These are phyloP conservation scores for Gorsachius goisagi DNA, from an alignment of 2,113 vertebrate genomes.

Conservation along the genomic window DNA sequence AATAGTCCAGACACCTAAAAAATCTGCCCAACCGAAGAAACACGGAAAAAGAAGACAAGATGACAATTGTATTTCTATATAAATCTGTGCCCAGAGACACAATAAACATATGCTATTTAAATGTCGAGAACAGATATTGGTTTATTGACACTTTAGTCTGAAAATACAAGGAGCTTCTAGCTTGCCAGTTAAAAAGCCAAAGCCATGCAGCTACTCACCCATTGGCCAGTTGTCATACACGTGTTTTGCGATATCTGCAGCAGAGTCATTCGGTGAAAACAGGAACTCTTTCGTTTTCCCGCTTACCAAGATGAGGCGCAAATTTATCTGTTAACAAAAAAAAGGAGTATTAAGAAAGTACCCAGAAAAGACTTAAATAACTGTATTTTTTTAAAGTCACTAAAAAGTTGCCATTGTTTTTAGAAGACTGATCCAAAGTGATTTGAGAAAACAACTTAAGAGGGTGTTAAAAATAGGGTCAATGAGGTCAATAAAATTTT, in stretches of 20 bases:
- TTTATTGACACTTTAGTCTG: not conserved
- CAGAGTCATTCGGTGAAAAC: slow-evolving; percentile 95
- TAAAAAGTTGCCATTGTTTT: not conserved
- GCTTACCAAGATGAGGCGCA: slow-evolving; percentile 96
- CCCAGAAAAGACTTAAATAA: not conserved
- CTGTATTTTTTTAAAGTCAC: not conserved
- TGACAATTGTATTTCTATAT: not conserved
- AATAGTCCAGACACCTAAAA: not conserved
- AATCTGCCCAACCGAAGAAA: not conserved
- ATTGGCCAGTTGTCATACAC: slow-evolving; percentile 99
- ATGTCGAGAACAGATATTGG: not conserved
- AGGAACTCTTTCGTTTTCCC: slow-evolving; percentile 98
- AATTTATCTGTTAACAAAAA: slow-evolving; percentile 86
- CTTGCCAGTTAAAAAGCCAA: not conserved
- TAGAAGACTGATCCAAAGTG: not conserved
- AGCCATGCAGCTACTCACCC: slow-evolving; percentile 81
- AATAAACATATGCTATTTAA: not conserved
- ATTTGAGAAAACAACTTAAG: not conserved
- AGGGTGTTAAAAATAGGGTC: not conserved
- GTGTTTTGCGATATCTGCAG: slow-evolving; percentile 95
- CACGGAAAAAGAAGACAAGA: not conserved
- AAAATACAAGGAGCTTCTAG: not conserved
- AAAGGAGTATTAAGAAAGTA: not conserved
- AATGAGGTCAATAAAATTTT: not conserved
- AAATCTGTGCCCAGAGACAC: not conserved